Conservation (phyloP, 2,113 vertebrate species). For the Prunella fulvescens region DNA sequence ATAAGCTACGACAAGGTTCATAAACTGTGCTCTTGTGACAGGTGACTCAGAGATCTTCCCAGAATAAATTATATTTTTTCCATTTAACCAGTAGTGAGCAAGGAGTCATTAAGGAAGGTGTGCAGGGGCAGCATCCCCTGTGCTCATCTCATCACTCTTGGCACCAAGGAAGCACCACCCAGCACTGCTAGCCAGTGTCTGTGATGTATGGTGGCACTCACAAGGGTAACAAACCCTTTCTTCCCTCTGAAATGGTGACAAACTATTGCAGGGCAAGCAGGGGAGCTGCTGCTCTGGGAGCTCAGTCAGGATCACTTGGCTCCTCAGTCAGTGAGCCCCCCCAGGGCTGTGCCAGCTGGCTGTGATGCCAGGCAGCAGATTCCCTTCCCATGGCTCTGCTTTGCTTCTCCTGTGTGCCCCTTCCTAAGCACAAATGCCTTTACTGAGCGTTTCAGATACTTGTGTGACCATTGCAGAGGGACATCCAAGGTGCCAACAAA, state of each 20-base stretch:
- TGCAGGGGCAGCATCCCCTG: background rate
- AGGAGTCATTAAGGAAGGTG: background rate
- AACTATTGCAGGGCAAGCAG: background rate
- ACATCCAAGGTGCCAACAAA: background rate
- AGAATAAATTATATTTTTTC: background rate
- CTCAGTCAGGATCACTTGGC: background rate
- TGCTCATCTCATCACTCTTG: background rate
- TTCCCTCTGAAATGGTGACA: background rate
- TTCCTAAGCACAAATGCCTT: background rate
- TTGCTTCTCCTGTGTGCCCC: background rate
- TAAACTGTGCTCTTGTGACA: background rate
- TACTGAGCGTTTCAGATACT: background rate
- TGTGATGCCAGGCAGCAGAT: background rate
- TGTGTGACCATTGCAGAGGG: background rate
- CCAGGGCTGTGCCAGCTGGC: background rate
- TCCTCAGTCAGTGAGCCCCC: background rate
- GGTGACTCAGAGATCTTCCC: slow-evolving; percentile 25
- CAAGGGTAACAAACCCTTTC: background rate
- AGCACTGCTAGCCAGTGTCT: background rate
- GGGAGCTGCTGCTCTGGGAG: background rate
- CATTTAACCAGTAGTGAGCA: background rate
- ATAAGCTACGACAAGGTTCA: background rate
- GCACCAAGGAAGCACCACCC: background rate
- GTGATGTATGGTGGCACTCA: background rate
- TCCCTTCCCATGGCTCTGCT: background rate